Percentiles rank a stretch among this genome's conserved stretches.
phyloP scores from a whole-genome alignment of 2,113 vertebrate genomes.

The Caracal caracal region DNA sequence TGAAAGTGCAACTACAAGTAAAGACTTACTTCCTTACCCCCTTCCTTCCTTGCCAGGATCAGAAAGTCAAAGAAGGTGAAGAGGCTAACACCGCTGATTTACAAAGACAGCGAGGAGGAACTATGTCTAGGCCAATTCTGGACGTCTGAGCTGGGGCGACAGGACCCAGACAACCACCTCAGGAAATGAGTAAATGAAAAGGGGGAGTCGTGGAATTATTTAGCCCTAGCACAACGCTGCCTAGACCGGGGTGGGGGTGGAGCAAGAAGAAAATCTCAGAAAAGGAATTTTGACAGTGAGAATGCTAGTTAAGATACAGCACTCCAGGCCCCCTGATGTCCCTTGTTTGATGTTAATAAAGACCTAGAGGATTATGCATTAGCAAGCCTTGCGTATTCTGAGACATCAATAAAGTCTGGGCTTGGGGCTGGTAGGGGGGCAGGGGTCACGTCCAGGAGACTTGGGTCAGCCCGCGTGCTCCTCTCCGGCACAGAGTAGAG shows the following conservation, averaged over 20 bases:
- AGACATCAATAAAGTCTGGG: slow-evolving; percentile 66
- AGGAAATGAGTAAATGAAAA: slow-evolving; percentile 73
- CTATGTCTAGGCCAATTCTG: slow-evolving; percentile 64
- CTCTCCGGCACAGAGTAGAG: neutral
- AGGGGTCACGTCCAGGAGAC: slow-evolving; percentile 62
- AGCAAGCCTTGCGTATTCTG: slow-evolving; percentile 40
- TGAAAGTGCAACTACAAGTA: neutral
- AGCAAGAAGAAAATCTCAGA: slow-evolving; percentile 30
- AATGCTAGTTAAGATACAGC: slow-evolving; percentile 43
- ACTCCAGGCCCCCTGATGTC: slow-evolving; percentile 54
- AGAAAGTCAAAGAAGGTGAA: slow-evolving; percentile 58
- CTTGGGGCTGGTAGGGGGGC: slow-evolving; percentile 13
- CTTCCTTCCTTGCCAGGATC: slow-evolving; percentile 26
- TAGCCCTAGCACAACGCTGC: slow-evolving; percentile 27
- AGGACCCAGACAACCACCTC: slow-evolving; percentile 67
- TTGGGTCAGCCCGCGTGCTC: slow-evolving; percentile 11
- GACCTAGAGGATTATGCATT: slow-evolving; percentile 54
- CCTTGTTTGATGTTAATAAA: slow-evolving; percentile 66
- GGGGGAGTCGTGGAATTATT: slow-evolving; percentile 56
- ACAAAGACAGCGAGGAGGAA: slow-evolving; percentile 60
- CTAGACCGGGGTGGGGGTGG: neutral
- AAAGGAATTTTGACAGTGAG: slow-evolving; percentile 65
- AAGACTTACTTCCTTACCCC: slow-evolving; percentile 1
- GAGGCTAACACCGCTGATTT: slow-evolving; percentile 57
- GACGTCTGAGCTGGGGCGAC: slow-evolving; percentile 55